Conservation (phyloP, 2,888 invertebrate species). For the Laspeyria flexula region DNA sequence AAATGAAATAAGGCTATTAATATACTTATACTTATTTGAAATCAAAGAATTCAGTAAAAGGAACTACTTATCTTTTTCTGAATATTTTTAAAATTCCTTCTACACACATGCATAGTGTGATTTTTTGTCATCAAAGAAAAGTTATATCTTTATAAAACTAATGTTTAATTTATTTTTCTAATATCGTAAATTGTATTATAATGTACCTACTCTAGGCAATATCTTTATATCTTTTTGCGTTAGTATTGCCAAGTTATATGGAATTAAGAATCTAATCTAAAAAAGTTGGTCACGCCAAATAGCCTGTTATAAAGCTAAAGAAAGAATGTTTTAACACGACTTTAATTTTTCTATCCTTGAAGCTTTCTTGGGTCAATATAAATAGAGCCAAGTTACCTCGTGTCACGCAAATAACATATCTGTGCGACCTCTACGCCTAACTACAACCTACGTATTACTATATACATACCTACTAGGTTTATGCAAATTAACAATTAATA, state of each 20-base stretch:
- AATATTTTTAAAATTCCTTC: too few relatives aligned
- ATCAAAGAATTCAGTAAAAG: too few relatives aligned
- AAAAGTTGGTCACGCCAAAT: constrained; percentile 10
- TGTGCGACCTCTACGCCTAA: constrained; percentile 34
- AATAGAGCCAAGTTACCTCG: constrained; percentile 36
- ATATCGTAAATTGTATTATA: too few relatives aligned
- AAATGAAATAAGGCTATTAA: too few relatives aligned
- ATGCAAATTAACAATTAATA: constrained; percentile 53
- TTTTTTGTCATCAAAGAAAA: too few relatives aligned
- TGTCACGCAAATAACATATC: constrained; percentile 42
- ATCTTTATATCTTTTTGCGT: too few relatives aligned
- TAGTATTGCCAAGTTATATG: neutral
- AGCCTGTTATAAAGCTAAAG: constrained; percentile 8
- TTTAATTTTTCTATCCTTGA: constrained; percentile 39
- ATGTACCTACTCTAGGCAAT: too few relatives aligned
- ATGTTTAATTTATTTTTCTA: too few relatives aligned
- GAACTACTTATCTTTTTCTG: too few relatives aligned
- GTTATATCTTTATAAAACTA: too few relatives aligned
- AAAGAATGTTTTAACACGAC: constrained; percentile 14
- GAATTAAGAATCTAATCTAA: neutral
- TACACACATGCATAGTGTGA: too few relatives aligned
- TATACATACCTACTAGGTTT: constrained; percentile 47
- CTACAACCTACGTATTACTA: neutral
- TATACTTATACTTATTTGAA: too few relatives aligned
- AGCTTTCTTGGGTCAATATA: constrained; percentile 35